Conservation (phyloP, 2,888 invertebrate species). For the Eledona agricola region DNA sequence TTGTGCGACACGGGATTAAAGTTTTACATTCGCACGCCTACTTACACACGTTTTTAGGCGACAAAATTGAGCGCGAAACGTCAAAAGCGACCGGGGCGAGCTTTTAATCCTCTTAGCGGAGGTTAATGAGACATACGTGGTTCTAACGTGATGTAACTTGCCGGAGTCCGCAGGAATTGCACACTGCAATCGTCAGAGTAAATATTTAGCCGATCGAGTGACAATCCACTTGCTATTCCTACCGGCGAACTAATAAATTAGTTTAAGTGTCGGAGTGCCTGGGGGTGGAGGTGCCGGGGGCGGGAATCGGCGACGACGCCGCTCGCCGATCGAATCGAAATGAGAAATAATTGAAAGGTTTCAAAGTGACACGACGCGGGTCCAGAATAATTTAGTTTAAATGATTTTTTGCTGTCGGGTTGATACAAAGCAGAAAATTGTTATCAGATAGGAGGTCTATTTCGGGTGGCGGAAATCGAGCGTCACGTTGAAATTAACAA, state of each 20-base stretch:
- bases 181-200: too few relatives aligned
- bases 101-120: too few relatives aligned
- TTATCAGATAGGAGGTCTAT: slow-evolving; percentile 15
- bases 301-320: slow-evolving; percentile 22
- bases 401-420: slow-evolving; percentile 8
- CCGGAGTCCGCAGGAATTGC: too few relatives aligned
- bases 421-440: slow-evolving; percentile 2
- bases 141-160: too few relatives aligned
- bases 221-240: slow-evolving; percentile 32
- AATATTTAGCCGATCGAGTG: too few relatives aligned
- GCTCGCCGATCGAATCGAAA: slow-evolving; percentile 27
- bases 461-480: too few relatives aligned
- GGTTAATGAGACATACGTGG: too few relatives aligned
- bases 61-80: slow-evolving; percentile 1
- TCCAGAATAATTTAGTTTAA: slow-evolving; percentile 16
- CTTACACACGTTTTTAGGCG: background rate
- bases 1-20: slow-evolving; percentile 6
- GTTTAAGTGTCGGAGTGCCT: slow-evolving; percentile 32
- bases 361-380: slow-evolving; percentile 24
- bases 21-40: background rate
- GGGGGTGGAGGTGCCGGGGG: too few relatives aligned
- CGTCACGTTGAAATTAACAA: too few relatives aligned
- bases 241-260: slow-evolving; percentile 39
- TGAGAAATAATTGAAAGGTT: slow-evolving; percentile 34
- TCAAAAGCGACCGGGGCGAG: too few relatives aligned